Evolutionary conservation across 2,113 vertebrate genomes (phyloP), one percentile per base, ranked within the genome.

Genomic region (Phrynocephalus versicolor): DNA sequence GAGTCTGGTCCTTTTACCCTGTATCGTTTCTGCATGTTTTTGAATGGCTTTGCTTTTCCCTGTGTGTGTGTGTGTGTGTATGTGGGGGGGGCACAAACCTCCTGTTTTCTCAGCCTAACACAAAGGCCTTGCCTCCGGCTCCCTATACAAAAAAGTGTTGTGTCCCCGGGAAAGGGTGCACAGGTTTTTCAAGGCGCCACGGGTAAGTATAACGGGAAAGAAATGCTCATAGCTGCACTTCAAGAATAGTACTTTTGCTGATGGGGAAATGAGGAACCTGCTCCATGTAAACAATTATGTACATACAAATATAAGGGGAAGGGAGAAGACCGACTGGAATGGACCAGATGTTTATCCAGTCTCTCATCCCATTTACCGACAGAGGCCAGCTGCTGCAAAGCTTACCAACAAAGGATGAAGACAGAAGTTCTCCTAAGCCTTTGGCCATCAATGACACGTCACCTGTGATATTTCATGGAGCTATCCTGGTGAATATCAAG

Each of bases 1-100:
- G 90, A 93, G 81, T 91, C 41, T 87, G 91, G 86, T 88, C 88
- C 90, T 89, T 51, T 88, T 91, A 94, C 92, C 91, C 93, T 93
- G 93, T 92, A 92, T 92, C 87, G 71, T 85, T 92, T 94, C 79
- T 93, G 81, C 79, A 92, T 88, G 83, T 80, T 75, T n/a, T 92
- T 91, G 83, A 95, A 95, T 95, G 94, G 92, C 90, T 94, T 84
- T 91, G 89, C 57, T 93, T 92, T 89, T 90, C 62, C n/a, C n/a
- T n/a, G n/a, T n/a, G n/a, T n/a, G n/a, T n/a, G n/a, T n/a, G n/a
- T n/a, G n/a, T n/a, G n/a, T n/a, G n/a, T n/a, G n/a, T n/a, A n/a
- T n/a, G n/a, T n/a, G n/a, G n/a, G n/a, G n/a, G n/a, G n/a, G n/a
- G n/a, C n/a, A n/a, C n/a, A n/a, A n/a, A n/a, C n/a, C n/a, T n/a